Conservation (phyloP, 2,113 vertebrate genomes). For the Pongo abelii region DNA sequence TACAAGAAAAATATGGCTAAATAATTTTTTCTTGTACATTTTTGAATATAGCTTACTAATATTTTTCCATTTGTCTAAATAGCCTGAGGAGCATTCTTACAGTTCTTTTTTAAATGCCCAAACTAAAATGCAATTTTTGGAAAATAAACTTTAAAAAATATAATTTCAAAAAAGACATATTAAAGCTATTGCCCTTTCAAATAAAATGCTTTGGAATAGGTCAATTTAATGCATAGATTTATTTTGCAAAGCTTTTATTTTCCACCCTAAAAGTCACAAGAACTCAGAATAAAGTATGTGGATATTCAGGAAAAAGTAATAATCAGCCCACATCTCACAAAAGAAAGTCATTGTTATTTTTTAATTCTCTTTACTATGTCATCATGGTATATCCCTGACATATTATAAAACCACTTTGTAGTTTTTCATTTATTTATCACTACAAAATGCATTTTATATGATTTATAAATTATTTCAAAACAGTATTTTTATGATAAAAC, state of each 20-base stretch:
- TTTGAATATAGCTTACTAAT: neutral
- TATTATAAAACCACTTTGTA: neutral
- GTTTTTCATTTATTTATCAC: neutral
- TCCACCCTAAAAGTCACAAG: neutral
- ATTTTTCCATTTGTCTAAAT: neutral
- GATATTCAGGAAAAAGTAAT: neutral
- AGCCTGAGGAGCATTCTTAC: neutral
- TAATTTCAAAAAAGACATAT: neutral
- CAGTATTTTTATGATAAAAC: neutral
- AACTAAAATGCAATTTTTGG: neutral
- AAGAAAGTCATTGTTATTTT: neutral
- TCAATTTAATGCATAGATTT: neutral
- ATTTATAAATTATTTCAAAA: neutral
- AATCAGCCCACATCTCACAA: neutral
- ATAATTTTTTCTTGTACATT: neutral
- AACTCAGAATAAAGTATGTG: neutral
- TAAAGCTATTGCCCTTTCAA: neutral
- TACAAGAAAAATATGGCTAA: neutral
- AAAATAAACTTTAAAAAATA: neutral
- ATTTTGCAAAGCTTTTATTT: neutral
- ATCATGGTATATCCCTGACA: neutral
- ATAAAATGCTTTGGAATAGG: neutral
- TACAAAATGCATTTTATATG: neutral
- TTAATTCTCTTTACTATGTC: neutral
- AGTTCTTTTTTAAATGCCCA: neutral